Conservation (phyloP, 2,113 vertebrate genomes). For the Ammodramus savannarum region DNA sequence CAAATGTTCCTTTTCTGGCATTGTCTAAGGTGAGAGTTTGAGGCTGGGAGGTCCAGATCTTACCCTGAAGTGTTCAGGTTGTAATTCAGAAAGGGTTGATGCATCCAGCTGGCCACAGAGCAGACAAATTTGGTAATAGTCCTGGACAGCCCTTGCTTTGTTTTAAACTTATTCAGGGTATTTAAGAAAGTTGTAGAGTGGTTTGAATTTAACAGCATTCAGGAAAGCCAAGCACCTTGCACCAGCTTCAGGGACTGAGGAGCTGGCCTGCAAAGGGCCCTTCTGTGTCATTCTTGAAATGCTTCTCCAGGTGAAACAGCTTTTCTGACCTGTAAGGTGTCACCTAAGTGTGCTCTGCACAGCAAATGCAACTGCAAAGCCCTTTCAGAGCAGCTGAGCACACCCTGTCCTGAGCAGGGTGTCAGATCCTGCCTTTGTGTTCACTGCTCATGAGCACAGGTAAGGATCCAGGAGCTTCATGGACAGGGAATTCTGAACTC, state of each 20-base stretch:
- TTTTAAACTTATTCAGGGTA: background rate
- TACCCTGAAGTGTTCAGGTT: background rate
- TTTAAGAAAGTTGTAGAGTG: background rate
- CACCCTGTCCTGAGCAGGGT: background rate
- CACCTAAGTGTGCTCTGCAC: background rate
- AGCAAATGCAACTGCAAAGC: background rate
- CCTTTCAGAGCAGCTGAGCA: background rate
- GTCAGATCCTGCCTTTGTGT: background rate
- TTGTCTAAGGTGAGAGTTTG: background rate
- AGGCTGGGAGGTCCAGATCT: background rate
- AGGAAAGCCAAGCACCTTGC: background rate
- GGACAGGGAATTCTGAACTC: background rate
- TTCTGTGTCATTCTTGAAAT: background rate
- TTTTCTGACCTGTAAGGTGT: background rate
- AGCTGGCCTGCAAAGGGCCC: background rate
- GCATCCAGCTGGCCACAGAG: background rate
- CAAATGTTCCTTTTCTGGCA: background rate
- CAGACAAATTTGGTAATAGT: accelerated
- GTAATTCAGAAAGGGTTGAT: background rate
- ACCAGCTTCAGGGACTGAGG: background rate
- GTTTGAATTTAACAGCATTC: background rate
- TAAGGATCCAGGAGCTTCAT: background rate
- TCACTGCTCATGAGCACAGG: background rate
- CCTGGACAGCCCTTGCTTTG: background rate
- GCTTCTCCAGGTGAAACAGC: background rate